phyloP scores from a whole-genome alignment of 2,113 vertebrate genomes.

The Myrmophylax atrothorax region DNA sequence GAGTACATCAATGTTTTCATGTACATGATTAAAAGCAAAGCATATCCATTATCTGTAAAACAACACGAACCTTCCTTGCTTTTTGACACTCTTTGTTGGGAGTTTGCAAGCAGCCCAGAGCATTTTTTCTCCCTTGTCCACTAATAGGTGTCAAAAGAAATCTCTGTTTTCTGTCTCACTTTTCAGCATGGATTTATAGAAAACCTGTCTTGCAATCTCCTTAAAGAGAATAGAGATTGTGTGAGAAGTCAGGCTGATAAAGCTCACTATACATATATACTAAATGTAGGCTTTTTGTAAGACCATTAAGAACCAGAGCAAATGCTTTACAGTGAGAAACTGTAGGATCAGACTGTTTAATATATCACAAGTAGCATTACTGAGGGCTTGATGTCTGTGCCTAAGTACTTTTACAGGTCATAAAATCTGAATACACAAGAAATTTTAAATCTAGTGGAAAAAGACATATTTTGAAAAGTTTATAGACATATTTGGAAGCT shows the following conservation, averaged over 20 bases:
- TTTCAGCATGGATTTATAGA: background rate
- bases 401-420: background rate
- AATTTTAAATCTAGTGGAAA: background rate
- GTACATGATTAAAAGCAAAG: background rate
- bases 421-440: background rate
- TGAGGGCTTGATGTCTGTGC: background rate
- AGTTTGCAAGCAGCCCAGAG: background rate
- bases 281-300: background rate
- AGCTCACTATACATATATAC: background rate
- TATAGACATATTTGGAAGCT: background rate
- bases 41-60: background rate
- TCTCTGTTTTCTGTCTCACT: background rate
- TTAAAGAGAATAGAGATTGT: background rate
- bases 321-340: background rate
- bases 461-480: background rate
- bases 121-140: background rate
- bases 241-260: background rate
- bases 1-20: background rate
- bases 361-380: background rate
- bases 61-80: background rate
- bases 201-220: background rate
- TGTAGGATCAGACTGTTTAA: background rate
- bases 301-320: background rate
- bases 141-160: background rate
- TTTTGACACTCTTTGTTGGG: background rate